Evolutionary conservation across 2,888 invertebrate species (phyloP), one percentile per base, ranked within the genome.

Genomic region (Macroteleia sp.): DNA sequence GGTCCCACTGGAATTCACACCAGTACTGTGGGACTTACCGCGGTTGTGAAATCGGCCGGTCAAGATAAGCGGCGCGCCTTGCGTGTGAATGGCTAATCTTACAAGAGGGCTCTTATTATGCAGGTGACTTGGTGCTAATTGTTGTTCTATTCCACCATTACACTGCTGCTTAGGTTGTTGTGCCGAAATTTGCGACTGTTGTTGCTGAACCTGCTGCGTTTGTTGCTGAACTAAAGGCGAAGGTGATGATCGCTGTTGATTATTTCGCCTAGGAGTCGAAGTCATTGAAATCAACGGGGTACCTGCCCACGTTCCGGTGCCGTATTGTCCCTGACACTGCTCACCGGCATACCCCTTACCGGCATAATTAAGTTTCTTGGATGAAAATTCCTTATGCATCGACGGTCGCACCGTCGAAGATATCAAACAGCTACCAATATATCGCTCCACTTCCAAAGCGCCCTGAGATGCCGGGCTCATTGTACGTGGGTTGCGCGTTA

Each of bases 11-110:
- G 73, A 82, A 59, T 76, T 81, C 52, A 59, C 74, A 16, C 66
- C 82, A 76, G 54, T 79, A 50, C 83, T 83, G 67, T 86, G 86
- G 19, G 81, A 91, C 87, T 93, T 94, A 88, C 92, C 91, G 81
- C 92, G 92, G 78, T 88, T 89, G 86, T 92, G 93, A 90, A 94
- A 94, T 84, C 94, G 92, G 82, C 95, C 94, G 83, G 95, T 93
- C 74, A 96, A 93, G 82, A 97, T 96, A 77, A 97, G 92, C n/a
- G 97, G 97, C 42, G 95, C 96, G 41, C 97, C 97, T 89, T 96
- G 96, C 3, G 96, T 96, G 91, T 97, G 96, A 87, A 96, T 95
- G 10, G 96, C 96, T 79, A 97, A 91, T 84, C 95, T 94, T 8
- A 96, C 94, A 79, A 96, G 93, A 41, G 94, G 94, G 62, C 85